These are phyloP conservation scores for Actias luna DNA, from an alignment of 2,888 invertebrate species.

Conservation along the genomic window DNA sequence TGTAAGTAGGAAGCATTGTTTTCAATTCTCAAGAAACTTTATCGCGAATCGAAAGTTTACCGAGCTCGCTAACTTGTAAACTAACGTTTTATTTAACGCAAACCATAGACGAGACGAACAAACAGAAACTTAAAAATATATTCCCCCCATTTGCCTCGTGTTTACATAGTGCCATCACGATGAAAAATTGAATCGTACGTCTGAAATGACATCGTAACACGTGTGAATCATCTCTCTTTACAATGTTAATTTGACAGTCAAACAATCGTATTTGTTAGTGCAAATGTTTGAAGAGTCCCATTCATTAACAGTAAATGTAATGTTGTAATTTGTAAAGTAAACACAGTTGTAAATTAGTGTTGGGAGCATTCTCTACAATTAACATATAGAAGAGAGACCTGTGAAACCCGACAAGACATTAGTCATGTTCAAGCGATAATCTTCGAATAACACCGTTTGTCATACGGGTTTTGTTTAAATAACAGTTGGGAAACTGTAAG, in stretches of 20 bases:
- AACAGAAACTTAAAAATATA: constrained; percentile 55
- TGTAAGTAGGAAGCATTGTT: constrained; percentile 43
- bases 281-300: background rate
- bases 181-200: constrained; percentile 75
- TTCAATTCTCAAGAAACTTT: constrained; percentile 39
- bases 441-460: constrained; percentile 73
- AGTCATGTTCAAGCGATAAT: constrained; percentile 76
- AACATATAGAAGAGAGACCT: constrained; percentile 61
- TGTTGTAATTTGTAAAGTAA: constrained; percentile 60
- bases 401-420: constrained; percentile 64
- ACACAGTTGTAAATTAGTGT: constrained; percentile 73
- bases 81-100: constrained; percentile 52
- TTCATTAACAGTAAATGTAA: constrained; percentile 24
- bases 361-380: constrained; percentile 69
- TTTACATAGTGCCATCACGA: constrained; percentile 64
- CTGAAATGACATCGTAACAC: constrained; percentile 69
- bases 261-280: background rate
- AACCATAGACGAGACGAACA: constrained; percentile 37
- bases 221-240: constrained; percentile 53
- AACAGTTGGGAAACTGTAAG: constrained; percentile 14
- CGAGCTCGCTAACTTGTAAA: constrained; percentile 44
- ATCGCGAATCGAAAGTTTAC: constrained; percentile 42
- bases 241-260: constrained; percentile 13
- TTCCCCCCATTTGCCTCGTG: constrained; percentile 53
- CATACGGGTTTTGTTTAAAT: constrained; percentile 46